Percentiles rank a stretch among this genome's conserved stretches.
These are phyloP conservation scores for Dendrocincla fuliginosa DNA, from an alignment of 2,797 vertebrate species.

Conservation along the genomic window DNA sequence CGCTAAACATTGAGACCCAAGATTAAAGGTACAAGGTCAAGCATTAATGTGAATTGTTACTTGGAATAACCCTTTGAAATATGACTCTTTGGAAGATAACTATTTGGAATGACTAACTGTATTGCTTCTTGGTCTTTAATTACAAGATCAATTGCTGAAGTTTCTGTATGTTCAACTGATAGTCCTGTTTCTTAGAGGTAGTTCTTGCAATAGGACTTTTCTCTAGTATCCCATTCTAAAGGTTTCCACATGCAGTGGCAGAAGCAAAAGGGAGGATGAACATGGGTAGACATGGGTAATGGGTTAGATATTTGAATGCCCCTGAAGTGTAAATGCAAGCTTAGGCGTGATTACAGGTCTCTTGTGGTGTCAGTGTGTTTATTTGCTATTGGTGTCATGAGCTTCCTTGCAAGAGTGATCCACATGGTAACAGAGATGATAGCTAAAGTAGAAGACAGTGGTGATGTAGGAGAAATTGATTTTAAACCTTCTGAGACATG, in stretches of 20 bases:
- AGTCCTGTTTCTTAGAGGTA: neutral
- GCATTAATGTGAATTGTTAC: neutral
- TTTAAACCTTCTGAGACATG: neutral
- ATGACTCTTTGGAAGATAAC: neutral
- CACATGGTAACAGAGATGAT: neutral
- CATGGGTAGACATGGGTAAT: neutral
- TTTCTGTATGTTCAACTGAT: neutral
- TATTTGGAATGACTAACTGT: neutral
- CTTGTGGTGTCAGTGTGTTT: neutral
- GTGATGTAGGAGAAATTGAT: neutral
- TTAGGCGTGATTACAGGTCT: neutral
- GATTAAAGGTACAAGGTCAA: neutral
- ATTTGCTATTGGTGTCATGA: neutral
- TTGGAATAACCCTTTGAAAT: neutral
- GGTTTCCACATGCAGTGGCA: neutral
- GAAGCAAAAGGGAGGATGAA: neutral
- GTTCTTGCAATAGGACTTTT: neutral
- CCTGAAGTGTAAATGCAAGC: neutral
- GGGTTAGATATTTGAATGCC: neutral
- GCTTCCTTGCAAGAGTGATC: neutral
- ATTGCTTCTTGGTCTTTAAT: neutral
- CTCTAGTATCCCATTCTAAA: neutral
- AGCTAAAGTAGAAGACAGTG: neutral
- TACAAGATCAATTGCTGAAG: neutral
- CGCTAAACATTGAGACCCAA: neutral